Evolutionary conservation across 2,888 invertebrate genomes (phyloP).

Genomic region (Agrotis ipsilon): DNA sequence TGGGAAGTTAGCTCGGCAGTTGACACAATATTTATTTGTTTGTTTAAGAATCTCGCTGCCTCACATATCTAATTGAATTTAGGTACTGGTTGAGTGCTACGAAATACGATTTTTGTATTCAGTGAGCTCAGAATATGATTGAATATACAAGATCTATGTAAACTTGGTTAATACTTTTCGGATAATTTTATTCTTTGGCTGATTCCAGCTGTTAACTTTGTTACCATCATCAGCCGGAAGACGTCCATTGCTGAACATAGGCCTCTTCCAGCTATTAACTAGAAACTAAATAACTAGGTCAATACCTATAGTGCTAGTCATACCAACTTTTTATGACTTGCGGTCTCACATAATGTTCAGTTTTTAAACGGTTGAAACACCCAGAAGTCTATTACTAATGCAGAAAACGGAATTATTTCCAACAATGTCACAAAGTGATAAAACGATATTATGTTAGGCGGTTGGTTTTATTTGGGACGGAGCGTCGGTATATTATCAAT

Average conservation of each 20-base stretch:
- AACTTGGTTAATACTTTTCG: background rate
- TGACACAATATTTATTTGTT: slow-evolving; percentile 16
- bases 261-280: too few relatives aligned
- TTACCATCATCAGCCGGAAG: too few relatives aligned
- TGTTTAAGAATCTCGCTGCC: background rate
- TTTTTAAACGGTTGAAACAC: too few relatives aligned
- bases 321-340: too few relatives aligned
- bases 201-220: too few relatives aligned
- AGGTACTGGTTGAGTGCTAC: slow-evolving; percentile 14
- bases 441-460: background rate
- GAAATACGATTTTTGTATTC: slow-evolving; percentile 25
- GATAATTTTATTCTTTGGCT: background rate
- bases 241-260: too few relatives aligned
- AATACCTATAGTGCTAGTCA: too few relatives aligned
- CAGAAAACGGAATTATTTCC: too few relatives aligned
- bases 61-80: slow-evolving; percentile 20
- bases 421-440: background rate
- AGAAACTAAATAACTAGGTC: too few relatives aligned
- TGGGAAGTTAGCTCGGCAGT: background rate
- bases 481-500: background rate
- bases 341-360: too few relatives aligned
- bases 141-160: background rate
- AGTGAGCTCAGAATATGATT: slow-evolving; percentile 28
- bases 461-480: background rate
- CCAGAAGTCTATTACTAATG: too few relatives aligned